Percentiles rank a stretch among this genome's conserved stretches.
Evolutionary conservation across 2,113 vertebrate species (phyloP).

Genomic region (Onychorhynchus coronatus): DNA sequence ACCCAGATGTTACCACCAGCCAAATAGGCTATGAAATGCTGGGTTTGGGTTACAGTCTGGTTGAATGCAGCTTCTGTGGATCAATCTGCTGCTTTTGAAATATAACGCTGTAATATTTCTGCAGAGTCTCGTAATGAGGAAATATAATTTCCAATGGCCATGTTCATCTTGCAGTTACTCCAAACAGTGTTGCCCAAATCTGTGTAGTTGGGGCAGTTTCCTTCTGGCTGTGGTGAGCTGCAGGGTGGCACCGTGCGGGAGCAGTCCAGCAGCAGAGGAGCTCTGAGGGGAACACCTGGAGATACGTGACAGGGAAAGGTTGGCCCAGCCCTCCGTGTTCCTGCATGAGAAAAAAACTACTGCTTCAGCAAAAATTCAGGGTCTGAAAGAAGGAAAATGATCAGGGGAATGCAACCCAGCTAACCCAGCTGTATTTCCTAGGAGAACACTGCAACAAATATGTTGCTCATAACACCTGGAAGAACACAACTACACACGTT

Average conservation of each 20-base stretch:
- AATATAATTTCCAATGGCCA: rapidly evolving
- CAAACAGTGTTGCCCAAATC: rapidly evolving
- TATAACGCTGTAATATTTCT: rapidly evolving
- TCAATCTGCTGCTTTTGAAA: not conserved
- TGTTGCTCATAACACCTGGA: not conserved
- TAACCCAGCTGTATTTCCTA: not conserved
- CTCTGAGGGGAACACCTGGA: not conserved
- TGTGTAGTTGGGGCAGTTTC: not conserved
- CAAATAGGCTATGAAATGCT: not conserved
- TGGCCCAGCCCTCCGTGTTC: not conserved
- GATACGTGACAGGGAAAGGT: rapidly evolving
- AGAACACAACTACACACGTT: not conserved
- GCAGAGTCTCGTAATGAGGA: not conserved
- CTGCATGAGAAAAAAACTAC: not conserved
- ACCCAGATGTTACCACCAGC: not conserved
- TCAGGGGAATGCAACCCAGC: not conserved
- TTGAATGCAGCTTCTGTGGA: not conserved
- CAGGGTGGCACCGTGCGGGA: not conserved
- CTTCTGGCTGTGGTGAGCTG: not conserved
- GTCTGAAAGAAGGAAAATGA: not conserved
- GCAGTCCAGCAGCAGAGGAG: not conserved
- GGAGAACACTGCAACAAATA: not conserved
- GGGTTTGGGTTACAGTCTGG: not conserved
- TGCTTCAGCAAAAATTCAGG: not conserved
- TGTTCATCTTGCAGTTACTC: not conserved